phyloP scores from a whole-genome alignment of 2,888 invertebrate genomes.

The Patella ulyssiponensis region DNA sequence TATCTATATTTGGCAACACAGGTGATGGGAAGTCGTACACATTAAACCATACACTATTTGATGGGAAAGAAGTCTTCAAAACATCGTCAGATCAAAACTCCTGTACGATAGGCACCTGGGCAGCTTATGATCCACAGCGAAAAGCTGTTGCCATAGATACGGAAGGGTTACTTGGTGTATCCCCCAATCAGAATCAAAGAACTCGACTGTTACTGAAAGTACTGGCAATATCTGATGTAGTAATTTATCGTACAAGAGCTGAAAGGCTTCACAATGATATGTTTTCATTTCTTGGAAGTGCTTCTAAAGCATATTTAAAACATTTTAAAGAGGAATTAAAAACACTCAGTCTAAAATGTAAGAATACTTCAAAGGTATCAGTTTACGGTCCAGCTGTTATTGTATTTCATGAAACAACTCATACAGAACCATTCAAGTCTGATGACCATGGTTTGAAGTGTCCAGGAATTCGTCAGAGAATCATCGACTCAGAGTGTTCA shows the following conservation, averaged over 20 bases:
- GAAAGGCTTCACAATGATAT: constrained; percentile 84
- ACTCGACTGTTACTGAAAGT: constrained; percentile 83
- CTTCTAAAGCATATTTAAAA: constrained; percentile 82
- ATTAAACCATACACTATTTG: constrained; percentile 82
- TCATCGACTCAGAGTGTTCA: constrained; percentile 78
- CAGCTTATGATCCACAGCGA: constrained; percentile 79
- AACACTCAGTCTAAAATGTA: constrained; percentile 71
- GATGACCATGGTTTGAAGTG: neutral
- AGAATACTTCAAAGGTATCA: constrained; percentile 74
- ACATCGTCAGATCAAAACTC: constrained; percentile 80
- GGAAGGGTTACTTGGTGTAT: constrained; percentile 81
- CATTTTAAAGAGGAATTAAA: constrained; percentile 78
- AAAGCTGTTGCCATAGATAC: constrained; percentile 84
- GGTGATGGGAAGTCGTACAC: constrained; percentile 88
- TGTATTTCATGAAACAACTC: constrained; percentile 85
- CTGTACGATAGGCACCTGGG: constrained; percentile 86
- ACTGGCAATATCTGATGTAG: constrained; percentile 85
- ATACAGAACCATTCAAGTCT: constrained; percentile 75
- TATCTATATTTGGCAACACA: constrained; percentile 88
- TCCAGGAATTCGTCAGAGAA: constrained; percentile 74
- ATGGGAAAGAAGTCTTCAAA: constrained; percentile 78
- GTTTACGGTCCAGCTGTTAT: constrained; percentile 82
- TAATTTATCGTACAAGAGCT: constrained; percentile 83
- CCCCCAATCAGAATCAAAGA: constrained; percentile 78
- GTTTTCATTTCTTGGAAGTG: constrained; percentile 82